These are phyloP conservation scores for Andricus grossulariae DNA, from an alignment of 1,140 invertebrate species.

Conservation along the genomic window DNA sequence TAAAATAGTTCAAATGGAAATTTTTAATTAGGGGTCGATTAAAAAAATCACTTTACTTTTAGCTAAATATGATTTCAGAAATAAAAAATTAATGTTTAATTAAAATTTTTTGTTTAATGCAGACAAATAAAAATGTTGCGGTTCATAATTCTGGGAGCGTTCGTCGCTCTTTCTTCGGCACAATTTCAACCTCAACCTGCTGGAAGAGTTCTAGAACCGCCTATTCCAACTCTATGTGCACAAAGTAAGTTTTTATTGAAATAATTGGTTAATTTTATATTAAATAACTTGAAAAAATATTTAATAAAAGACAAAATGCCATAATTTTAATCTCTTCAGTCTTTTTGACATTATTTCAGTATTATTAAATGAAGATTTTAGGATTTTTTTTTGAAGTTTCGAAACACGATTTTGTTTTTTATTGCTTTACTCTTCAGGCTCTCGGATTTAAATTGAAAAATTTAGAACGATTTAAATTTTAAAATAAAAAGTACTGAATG, in stretches of 20 bases:
- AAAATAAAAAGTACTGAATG: no score
- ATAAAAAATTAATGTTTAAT: background rate
- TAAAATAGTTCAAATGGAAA: background rate
- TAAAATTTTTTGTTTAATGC: slow-evolving; percentile 37
- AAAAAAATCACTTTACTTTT: background rate
- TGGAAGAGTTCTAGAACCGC: slow-evolving; percentile 83
- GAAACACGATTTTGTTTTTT: no score
- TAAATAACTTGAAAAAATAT: slow-evolving; percentile 28
- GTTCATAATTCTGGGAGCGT: slow-evolving; percentile 61
- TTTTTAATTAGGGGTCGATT: background rate
- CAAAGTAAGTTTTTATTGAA: slow-evolving; percentile 76
- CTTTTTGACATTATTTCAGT: no score
- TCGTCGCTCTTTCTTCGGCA: slow-evolving; percentile 76
- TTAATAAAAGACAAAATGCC: slow-evolving; percentile 6
- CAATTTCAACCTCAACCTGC: slow-evolving; percentile 79
- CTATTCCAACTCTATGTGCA: slow-evolving; percentile 83
- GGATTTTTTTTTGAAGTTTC: no score
- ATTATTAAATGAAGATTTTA: no score
- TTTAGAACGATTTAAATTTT: no score
- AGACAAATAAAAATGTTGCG: slow-evolving; percentile 72
- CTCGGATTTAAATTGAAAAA: no score
- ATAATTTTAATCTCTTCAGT: no score
- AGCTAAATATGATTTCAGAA: background rate
- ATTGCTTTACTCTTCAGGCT: no score
- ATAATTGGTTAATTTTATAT: background rate